Evolutionary conservation across 2,888 invertebrate species (phyloP).

Genomic region (Campoplex nolae): DNA sequence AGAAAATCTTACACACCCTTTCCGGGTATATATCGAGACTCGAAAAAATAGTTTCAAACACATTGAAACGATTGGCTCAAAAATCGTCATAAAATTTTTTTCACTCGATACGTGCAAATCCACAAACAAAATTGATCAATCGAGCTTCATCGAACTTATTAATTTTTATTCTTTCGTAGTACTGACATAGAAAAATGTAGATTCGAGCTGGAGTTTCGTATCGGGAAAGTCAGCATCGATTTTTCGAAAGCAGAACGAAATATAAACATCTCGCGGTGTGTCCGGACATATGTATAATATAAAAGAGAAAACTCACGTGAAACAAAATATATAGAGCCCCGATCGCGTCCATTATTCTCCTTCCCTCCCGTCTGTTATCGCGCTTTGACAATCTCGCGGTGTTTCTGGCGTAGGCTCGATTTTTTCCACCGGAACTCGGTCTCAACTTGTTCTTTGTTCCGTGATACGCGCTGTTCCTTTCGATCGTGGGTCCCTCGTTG

Average conservation of each 20-base stretch:
- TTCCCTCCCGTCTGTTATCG: slow-evolving; percentile 70
- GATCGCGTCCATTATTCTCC: slow-evolving; percentile 79
- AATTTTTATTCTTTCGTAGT: not conserved
- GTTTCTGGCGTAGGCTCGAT: slow-evolving; percentile 35
- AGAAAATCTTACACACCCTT: not conserved
- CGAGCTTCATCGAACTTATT: too few species aligned
- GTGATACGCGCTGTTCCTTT: slow-evolving; percentile 68
- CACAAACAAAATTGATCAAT: too few species aligned
- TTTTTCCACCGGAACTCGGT: slow-evolving; percentile 29
- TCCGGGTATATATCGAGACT: too few species aligned
- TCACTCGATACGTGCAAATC: not conserved
- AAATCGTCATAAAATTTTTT: not conserved
- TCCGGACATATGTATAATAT: too few species aligned
- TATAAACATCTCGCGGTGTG: not conserved
- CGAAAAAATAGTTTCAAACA: not conserved
- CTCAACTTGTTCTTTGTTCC: slow-evolving; percentile 62
- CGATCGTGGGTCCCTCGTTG: slow-evolving; percentile 65
- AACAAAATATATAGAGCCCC: slow-evolving; percentile 79
- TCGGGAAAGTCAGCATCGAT: not conserved
- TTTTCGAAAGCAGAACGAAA: not conserved
- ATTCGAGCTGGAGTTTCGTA: not conserved
- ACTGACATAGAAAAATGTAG: not conserved
- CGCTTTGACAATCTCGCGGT: slow-evolving; percentile 51
- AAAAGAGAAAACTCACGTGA: slow-evolving; percentile 75
- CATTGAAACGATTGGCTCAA: not conserved